Percentiles rank a stretch among this genome's conserved stretches.
Evolutionary conservation across 2,113 vertebrate genomes (phyloP).

Genomic region (Pseudorectes ferrugineus): DNA sequence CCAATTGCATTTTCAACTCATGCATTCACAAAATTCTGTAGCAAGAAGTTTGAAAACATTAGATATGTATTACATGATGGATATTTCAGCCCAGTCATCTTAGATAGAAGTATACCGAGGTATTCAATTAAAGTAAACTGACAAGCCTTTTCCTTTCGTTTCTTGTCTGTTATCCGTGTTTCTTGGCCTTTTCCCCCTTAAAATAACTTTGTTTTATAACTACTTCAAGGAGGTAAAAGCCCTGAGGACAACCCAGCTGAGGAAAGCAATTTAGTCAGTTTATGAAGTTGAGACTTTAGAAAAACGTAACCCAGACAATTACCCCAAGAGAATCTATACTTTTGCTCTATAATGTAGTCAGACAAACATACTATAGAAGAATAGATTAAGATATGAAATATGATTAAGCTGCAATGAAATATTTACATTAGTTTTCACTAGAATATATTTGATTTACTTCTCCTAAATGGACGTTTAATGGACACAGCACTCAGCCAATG

Average conservation of each 20-base stretch:
- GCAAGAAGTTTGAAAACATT: neutral
- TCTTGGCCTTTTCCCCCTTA: neutral
- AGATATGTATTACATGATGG: neutral
- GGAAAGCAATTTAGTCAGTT: neutral
- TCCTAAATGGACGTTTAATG: neutral
- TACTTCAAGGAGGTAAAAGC: neutral
- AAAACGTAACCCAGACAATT: neutral
- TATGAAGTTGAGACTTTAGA: neutral
- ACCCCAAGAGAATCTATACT: neutral
- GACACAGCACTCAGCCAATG: neutral
- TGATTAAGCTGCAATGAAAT: neutral
- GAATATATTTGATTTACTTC: neutral
- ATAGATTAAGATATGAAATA: neutral
- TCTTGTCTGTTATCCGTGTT: neutral
- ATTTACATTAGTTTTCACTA: neutral
- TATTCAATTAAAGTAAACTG: neutral
- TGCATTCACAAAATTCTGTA: neutral
- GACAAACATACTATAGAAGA: neutral
- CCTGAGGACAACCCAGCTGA: neutral
- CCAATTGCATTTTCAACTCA: neutral
- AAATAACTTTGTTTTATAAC: neutral
- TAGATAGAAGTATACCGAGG: neutral
- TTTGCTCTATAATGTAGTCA: neutral
- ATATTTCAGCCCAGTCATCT: neutral
- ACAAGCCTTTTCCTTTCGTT: neutral